These are phyloP conservation scores for Manis javanica DNA, from an alignment of 2,797 vertebrate species.

Conservation along the genomic window DNA sequence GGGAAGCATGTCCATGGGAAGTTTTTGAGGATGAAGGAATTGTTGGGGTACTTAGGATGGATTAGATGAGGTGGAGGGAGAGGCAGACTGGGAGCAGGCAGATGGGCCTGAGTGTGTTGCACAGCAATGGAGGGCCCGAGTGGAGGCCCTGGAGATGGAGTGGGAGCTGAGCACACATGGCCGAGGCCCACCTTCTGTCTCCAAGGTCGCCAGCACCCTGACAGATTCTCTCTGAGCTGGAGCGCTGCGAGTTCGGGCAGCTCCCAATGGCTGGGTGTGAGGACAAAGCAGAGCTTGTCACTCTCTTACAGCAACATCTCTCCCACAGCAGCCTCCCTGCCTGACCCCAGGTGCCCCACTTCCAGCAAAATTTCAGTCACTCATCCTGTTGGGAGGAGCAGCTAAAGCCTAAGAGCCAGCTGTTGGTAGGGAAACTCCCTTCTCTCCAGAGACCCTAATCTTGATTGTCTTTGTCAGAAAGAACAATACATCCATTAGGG, in stretches of 20 bases:
- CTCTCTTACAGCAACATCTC: fast-evolving
- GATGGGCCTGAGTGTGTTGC: background rate
- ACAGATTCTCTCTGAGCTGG: background rate
- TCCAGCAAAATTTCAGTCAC: background rate
- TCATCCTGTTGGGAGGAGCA: background rate
- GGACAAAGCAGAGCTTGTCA: background rate
- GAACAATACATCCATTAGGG: background rate
- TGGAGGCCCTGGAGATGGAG: background rate
- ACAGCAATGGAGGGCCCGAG: background rate
- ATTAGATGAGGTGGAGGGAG: background rate
- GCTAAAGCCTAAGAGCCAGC: background rate
- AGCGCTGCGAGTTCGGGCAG: background rate
- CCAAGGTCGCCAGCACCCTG: background rate
- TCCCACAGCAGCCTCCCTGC: background rate
- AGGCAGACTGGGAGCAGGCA: background rate
- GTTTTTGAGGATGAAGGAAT: background rate
- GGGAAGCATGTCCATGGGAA: background rate
- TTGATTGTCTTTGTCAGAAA: background rate
- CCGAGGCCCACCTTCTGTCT: background rate
- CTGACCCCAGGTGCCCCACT: background rate
- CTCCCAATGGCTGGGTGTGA: background rate
- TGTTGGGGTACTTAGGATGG: background rate
- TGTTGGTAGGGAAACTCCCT: background rate
- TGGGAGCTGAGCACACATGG: background rate
- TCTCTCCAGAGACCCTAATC: background rate